A percentile compares a stretch with the other conserved stretches of the same genome.
phyloP scores from a whole-genome alignment of 2,888 invertebrate genomes.

The Drosophila rubida region DNA sequence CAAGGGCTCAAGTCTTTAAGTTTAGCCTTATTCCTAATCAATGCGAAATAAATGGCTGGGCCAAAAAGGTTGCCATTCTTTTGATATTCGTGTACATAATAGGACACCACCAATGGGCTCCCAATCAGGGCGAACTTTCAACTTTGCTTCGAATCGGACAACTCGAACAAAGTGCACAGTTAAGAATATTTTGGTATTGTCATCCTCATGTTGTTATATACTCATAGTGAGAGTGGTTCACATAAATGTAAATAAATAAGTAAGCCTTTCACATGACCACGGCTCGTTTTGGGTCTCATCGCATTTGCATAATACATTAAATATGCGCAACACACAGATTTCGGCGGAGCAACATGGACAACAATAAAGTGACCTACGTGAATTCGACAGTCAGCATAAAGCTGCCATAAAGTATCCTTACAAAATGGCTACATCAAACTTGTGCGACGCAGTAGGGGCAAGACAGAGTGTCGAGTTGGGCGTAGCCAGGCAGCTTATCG shows the following conservation, averaged over 20 bases:
- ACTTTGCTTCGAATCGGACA: slow-evolving; percentile 24
- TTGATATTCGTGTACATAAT: slow-evolving; percentile 22
- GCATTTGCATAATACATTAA: slow-evolving; percentile 79
- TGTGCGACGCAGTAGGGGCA: not conserved
- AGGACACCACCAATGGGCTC: slow-evolving; percentile 26
- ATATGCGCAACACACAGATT: slow-evolving; percentile 74
- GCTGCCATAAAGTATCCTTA: slow-evolving; percentile 44
- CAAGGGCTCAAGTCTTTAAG: slow-evolving; percentile 44
- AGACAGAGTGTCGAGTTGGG: not conserved
- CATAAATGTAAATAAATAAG: slow-evolving; percentile 63
- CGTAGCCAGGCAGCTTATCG: slow-evolving; percentile 35
- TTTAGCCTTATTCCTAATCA: slow-evolving; percentile 42
- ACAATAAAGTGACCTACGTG: slow-evolving; percentile 71
- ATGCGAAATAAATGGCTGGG: slow-evolving; percentile 45
- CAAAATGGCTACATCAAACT: slow-evolving; percentile 58
- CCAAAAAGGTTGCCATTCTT: slow-evolving; percentile 42
- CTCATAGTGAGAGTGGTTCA: slow-evolving; percentile 4
- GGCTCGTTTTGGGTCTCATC: slow-evolving; percentile 33
- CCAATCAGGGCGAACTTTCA: slow-evolving; percentile 46
- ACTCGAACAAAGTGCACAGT: slow-evolving; percentile 23
- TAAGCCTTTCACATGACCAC: slow-evolving; percentile 64
- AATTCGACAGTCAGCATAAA: slow-evolving; percentile 65
- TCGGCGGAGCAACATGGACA: slow-evolving; percentile 38
- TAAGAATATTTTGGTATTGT: slow-evolving; percentile 50
- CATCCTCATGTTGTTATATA: slow-evolving; percentile 39